Evolutionary conservation across 2,797 vertebrate species (phyloP).

Genomic region (Macropus fuliginosus): DNA sequence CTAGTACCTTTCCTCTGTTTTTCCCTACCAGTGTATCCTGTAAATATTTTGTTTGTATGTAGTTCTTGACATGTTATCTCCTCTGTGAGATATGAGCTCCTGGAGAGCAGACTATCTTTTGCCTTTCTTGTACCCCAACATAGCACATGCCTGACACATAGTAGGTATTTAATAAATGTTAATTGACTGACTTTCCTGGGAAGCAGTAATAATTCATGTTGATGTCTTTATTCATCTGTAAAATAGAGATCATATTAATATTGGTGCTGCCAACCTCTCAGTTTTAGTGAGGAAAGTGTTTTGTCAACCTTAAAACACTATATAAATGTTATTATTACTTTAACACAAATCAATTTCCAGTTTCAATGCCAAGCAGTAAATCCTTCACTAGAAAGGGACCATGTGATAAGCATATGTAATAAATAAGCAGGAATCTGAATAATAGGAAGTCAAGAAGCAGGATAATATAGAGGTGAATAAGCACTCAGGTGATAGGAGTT

Average conservation of each 20-base stretch:
- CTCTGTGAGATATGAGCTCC: neutral
- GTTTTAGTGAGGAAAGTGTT: neutral
- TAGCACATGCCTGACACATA: neutral
- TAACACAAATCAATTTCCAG: neutral
- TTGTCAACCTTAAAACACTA: neutral
- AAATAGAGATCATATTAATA: neutral
- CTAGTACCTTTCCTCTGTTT: no score
- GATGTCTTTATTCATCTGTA: neutral
- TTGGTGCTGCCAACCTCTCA: neutral
- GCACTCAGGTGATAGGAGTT: neutral
- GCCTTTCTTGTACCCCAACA: neutral
- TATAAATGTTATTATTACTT: neutral
- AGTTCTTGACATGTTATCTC: neutral
- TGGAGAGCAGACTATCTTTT: neutral
- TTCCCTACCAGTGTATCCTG: neutral
- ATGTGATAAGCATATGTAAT: neutral
- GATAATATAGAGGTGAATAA: neutral
- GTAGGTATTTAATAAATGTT: neutral
- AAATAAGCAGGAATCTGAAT: neutral
- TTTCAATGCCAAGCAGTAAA: neutral
- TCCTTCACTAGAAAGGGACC: neutral
- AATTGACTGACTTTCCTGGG: neutral
- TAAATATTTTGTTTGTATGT: neutral
- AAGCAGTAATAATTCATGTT: neutral
- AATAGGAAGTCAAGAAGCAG: neutral